These are phyloP conservation scores for Caligus rogercresseyi DNA, from an alignment of 1,140 invertebrate genomes.

Conservation along the genomic window DNA sequence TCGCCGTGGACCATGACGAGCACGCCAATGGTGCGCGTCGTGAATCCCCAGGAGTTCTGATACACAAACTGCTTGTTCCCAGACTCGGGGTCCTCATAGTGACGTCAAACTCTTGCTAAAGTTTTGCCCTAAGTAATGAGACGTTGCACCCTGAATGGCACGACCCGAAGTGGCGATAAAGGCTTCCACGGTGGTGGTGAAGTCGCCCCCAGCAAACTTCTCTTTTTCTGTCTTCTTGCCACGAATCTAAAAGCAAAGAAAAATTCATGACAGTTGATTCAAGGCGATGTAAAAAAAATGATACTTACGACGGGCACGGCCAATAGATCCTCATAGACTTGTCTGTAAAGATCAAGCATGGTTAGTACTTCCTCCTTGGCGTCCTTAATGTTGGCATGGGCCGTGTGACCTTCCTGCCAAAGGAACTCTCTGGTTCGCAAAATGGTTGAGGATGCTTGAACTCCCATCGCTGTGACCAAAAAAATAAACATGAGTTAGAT, in stretches of 20 bases:
- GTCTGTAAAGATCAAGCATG: conserved; percentile 57
- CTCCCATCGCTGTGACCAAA: conserved; percentile 88
- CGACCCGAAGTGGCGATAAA: conserved; percentile 85
- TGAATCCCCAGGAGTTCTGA: conserved; percentile 97
- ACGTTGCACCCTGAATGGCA: conserved; percentile 91
- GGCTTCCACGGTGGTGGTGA: conserved; percentile 90
- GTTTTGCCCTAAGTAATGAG: conserved; percentile 95
- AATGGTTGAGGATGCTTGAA: conserved; percentile 99
- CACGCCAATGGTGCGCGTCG: conserved; percentile 58
- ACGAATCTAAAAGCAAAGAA: conserved; percentile 36
- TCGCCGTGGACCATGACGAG: conserved; percentile 95
- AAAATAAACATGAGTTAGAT: no score
- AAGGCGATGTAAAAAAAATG: background rate
- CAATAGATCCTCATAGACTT: conserved; percentile 75
- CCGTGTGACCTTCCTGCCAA: conserved; percentile 99
- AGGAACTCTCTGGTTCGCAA: conserved; percentile 91
- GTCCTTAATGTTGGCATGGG: conserved; percentile 61
- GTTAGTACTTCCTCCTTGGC: conserved; percentile 53
- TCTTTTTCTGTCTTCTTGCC: conserved; percentile 97
- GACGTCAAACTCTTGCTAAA: conserved; percentile 99
- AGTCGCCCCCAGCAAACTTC: conserved; percentile 96
- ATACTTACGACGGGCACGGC: conserved; percentile 62
- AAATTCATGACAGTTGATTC: background rate
- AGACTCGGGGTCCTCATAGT: conserved; percentile 79
- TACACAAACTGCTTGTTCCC: conserved; percentile 69